Base-by-base conservation (phyloP, 2,888 invertebrate species). In the Tenthredo livida region DNA sequence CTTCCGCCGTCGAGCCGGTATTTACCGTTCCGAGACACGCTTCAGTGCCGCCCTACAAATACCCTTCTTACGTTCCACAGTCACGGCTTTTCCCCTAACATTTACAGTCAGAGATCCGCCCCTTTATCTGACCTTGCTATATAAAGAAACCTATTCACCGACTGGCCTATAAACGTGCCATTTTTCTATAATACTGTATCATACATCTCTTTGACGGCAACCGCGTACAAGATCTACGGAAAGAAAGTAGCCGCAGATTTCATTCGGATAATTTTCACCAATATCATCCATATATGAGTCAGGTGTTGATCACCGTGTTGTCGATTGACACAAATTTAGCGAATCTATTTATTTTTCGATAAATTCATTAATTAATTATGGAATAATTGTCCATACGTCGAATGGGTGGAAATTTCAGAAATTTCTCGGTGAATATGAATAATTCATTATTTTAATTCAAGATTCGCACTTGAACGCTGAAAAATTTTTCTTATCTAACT, bases 21-120 rank as follows among this genome's bases (percentile, higher is more conserved):
- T 83, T 83, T 83, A 83, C 83, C 65, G 83, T 83, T 83, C 83
- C 67, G 9, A 47, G 83, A 83, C 83, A 83, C 83, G 83, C 83
- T 83, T 83, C 67, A 40, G 67, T 83, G 37, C 83, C 83, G 83
- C 83, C 83, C 83, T 83, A 43, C 47, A 83, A 70, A 65, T 83
- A 80, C 83, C 83, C 83, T 70, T 67, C 65, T 50, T 70, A 70
- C 83, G 47, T 83, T 70, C 15, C 43, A 70, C 47, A 50, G 83
- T 70, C 83, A 61, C 83, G 67, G 43, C 47, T 65, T 83, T 70
- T 47, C 67, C 83, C 83, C 67, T 83, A 70, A 80, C 65, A 50
- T n/a, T 73, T 12, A 5, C 37, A 61, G 61, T 40, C 61, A 61
- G 37, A 58, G 37, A 80, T 61, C 58, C 58, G 61, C 80, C 80